Evolutionary conservation across 1,140 invertebrate genomes (phyloP).

Genomic region (Leucophenga varia): DNA sequence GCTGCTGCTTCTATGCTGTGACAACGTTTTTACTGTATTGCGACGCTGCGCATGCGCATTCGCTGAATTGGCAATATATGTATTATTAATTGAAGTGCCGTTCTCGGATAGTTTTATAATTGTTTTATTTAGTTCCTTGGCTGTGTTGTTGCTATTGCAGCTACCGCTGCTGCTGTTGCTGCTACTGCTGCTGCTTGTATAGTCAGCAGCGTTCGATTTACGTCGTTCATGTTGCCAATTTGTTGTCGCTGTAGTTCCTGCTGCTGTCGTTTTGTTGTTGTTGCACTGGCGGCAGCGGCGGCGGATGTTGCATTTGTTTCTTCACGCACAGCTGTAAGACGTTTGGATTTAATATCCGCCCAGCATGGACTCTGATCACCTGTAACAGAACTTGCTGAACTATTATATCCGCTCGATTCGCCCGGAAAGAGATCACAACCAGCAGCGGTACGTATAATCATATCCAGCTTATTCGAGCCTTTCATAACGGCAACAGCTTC

Average conservation of each 20-base stretch:
- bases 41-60: too few species aligned
- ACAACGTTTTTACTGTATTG: too few species aligned
- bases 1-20: conserved; percentile 5
- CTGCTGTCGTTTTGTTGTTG: conserved; percentile 9
- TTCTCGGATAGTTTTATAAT: conserved; percentile 70
- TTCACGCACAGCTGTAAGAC: conserved; percentile 70
- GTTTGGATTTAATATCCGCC: conserved; percentile 61
- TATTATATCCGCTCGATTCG: conserved; percentile 78
- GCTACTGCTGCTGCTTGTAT: background rate
- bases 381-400: conserved; percentile 74
- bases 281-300: background rate
- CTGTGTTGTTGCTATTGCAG: conserved; percentile 10
- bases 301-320: too few species aligned
- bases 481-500: conserved; percentile 81
- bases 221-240: conserved; percentile 10
- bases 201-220: conserved; percentile 1
- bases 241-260: conserved; percentile 59
- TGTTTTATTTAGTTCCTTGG: conserved; percentile 62
- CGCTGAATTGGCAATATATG: conserved; percentile 38
- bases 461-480: conserved; percentile 69
- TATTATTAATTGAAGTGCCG: conserved; percentile 67
- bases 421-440: conserved; percentile 75
- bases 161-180: background rate
- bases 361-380: conserved; percentile 70
- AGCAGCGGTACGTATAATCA: conserved; percentile 71